Base-by-base conservation (phyloP, 1,140 invertebrate species). In the Diabrotica undecimpunctata region DNA sequence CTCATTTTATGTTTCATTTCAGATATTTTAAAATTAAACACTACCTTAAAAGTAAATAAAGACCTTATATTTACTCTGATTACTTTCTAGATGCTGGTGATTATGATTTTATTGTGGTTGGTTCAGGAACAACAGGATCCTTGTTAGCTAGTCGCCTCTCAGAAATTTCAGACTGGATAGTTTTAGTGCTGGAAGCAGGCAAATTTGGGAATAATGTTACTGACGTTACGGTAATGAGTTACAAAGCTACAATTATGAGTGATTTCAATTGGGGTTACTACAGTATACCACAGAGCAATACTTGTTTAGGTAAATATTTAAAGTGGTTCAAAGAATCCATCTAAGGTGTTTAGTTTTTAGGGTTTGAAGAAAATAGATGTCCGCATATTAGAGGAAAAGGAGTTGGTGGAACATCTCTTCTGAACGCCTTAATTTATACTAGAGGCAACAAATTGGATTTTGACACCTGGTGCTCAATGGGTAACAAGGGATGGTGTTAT, bases 91-190 rank as follows among this genome's bases (percentile, higher is more conserved):
- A 4, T 25, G 62, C 12, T n/a, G 37, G 56, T 10, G 38, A 58
- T 9, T 94, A 92, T 69, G 90, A 93, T 77, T 93, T 93, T 68
- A 90, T 94, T 57, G 81, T 92, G 66, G 87, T 97, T 36, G 96
- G 96, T 0, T 93, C 88, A 2, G 95, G 95, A 5, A 96, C 94
- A 0, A 93, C 94, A 69, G 88, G 88, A 37, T 86, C 92, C 6
- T 94, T 96, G 12, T 80, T 97, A 10, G 94, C 94, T 0, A 95
- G 90, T 79, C 81, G 89, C 10, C 75, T 92, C 4, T 87, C 87
- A 8, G 90, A 92, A 77, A 81, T 91, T 11, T 83, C 85, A 69
- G 80, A 90, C 63, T 91, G 89, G 89, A 90, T 86, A 64, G 87
- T 95, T 0, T 79, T 96, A 3, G 77, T 96, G 0, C 68, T 96